These are phyloP conservation scores for Thymelicus lineola DNA, from an alignment of 2,888 invertebrate genomes.

Conservation along the genomic window DNA sequence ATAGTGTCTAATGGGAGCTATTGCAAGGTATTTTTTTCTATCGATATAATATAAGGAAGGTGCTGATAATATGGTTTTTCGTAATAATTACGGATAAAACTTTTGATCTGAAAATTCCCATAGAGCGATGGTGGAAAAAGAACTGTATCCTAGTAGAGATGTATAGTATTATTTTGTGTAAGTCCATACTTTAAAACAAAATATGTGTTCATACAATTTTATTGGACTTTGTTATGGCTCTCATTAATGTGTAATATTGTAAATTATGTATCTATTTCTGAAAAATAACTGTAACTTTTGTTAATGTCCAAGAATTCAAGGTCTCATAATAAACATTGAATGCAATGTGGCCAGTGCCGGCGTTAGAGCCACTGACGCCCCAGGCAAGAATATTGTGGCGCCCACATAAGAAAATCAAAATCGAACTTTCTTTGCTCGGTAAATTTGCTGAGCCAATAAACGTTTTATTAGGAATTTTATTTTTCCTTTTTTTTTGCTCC, in stretches of 20 bases:
- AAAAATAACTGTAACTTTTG: not conserved
- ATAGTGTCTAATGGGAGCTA: conserved; percentile 43
- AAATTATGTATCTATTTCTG: conserved; percentile 46
- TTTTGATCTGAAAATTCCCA: conserved; percentile 11
- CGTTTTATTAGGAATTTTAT: too few relatives aligned
- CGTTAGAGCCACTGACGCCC: too few relatives aligned
- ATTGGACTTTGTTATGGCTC: conserved; percentile 49
- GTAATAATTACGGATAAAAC: conserved; percentile 17
- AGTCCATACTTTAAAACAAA: conserved; percentile 22
- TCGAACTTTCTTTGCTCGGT: too few relatives aligned
- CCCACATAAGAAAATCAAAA: too few relatives aligned
- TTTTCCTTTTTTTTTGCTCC: too few relatives aligned
- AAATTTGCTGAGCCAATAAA: too few relatives aligned
- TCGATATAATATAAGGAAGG: conserved; percentile 21
- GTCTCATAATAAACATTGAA: conserved; percentile 15
- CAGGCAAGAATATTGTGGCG: too few relatives aligned
- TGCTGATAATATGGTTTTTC: conserved; percentile 22
- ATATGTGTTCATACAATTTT: conserved; percentile 29
- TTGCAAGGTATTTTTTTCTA: conserved; percentile 36
- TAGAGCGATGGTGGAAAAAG: not conserved
- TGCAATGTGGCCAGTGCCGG: not conserved
- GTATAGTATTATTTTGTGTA: conserved; percentile 31
- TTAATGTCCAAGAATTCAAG: conserved; percentile 10
- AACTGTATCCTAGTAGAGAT: conserved; percentile 11
- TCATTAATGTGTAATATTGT: conserved; percentile 52